phyloP scores from a whole-genome alignment of 2,113 vertebrate species.

The Salvelinus namaycush region DNA sequence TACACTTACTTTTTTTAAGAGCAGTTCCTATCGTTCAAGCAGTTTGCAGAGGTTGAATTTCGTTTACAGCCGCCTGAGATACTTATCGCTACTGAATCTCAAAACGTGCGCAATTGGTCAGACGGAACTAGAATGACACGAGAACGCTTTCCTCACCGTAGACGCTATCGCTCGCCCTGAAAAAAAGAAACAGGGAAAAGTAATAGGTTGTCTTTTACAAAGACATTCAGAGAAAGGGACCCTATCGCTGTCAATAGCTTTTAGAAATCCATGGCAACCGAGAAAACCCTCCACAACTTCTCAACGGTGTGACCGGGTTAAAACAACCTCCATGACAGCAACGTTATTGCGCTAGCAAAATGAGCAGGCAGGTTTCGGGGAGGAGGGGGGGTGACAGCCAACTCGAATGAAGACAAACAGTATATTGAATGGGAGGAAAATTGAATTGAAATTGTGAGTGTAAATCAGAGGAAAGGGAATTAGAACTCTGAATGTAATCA shows the following conservation, averaged over 20 bases:
- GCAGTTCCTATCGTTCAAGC: neutral
- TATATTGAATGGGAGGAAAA: neutral
- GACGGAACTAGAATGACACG: conserved; percentile 28
- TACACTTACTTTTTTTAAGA: neutral
- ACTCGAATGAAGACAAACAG: neutral
- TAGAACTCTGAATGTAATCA: too few species aligned
- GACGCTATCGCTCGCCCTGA: conserved; percentile 40
- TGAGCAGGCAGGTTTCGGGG: conserved; percentile 40
- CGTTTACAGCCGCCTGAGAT: too few species aligned
- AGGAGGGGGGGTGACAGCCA: neutral
- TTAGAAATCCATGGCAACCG: conserved; percentile 76
- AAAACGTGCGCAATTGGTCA: conserved; percentile 31
- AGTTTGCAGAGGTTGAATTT: neutral
- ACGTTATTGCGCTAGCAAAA: conserved; percentile 60
- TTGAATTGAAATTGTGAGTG: neutral
- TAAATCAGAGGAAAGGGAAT: neutral
- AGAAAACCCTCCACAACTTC: conserved; percentile 70
- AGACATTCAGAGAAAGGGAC: conserved; percentile 67
- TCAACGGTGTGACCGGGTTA: conserved; percentile 71
- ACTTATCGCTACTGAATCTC: neutral
- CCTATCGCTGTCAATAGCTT: conserved; percentile 71
- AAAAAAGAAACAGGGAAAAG: conserved; percentile 30
- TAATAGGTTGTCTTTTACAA: conserved; percentile 67
- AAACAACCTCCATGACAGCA: conserved; percentile 58
- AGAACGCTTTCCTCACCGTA: conserved; percentile 21